Evolutionary conservation across 2,888 invertebrate species (phyloP), one percentile per base, ranked within the genome.

Genomic region (Epirrhoe tristata): DNA sequence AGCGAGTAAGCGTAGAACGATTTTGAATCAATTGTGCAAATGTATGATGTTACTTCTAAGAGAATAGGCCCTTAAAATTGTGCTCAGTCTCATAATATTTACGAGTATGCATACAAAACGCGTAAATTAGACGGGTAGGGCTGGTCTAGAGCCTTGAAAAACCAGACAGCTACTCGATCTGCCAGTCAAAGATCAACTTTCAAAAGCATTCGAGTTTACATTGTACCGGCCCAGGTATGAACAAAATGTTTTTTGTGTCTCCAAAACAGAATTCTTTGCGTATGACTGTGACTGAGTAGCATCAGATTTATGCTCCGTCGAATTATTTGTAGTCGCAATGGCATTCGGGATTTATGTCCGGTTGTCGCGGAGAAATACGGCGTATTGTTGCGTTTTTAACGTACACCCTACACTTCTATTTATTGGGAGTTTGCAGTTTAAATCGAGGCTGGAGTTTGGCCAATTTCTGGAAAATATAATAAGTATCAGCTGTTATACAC

Each of bases 331-430:
- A 78, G 77, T 75, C 58, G 77, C 73, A 66, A 73, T 72, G 70
- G 73, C 76, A 73, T 73, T 72, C 70, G 74, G 72, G 75, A 81
- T 81, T 83, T 80, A 79, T 78, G 77, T 73, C 70, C 72, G 70
- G 72, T 72, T 73, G 72, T 72, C 72, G 59, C 72, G 64, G 72
- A 77, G 77, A 79, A 60, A 71, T 71, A 74, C 72, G 65, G 58
- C 70, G 74, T 79, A 79, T 80, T 78, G 79, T 76, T 71, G 75
- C 69, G 74, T 76, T 80, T 80, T 81, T 79, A n/a, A 81, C 74
- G 78, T 24, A 76, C 74, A 64, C 62, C 16, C 57, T 54, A 69
- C 72, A 70, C 63, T 62, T 71, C 73, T 74, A 77, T 80, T 77
- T 75, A 78, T 77, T 72, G 79, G 63, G 72, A 64, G 63, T 66